phyloP scores from a whole-genome alignment of 2,797 vertebrate species.

The Leptoclinus maculatus region DNA sequence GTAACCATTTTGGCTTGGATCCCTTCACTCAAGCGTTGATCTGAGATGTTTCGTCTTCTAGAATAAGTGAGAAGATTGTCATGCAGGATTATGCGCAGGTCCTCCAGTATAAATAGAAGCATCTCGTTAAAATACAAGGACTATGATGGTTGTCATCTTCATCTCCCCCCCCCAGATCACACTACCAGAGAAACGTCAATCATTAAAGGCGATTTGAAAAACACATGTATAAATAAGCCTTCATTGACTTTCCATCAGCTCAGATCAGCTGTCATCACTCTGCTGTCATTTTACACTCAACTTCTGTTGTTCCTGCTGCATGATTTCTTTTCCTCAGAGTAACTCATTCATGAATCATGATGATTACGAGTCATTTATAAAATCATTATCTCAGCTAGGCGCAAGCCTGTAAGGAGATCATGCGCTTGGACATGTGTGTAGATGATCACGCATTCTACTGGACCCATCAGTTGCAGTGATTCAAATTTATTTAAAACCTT shows the following conservation, averaged over 20 bases:
- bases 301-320: conserved; percentile 7
- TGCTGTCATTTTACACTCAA: conserved; percentile 11
- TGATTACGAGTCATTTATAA: conserved; percentile 28
- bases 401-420: not conserved
- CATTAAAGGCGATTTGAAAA: conserved; percentile 33
- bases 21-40: not conserved
- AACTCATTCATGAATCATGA: conserved; percentile 13
- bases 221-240: conserved; percentile 39
- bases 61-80: not conserved
- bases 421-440: not conserved
- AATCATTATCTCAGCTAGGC: conserved; percentile 11
- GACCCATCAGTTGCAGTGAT: not conserved
- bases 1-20: not conserved
- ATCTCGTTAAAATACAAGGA: conserved; percentile 39
- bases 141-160: conserved; percentile 25
- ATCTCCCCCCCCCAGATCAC: conserved; percentile 23
- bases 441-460: not conserved
- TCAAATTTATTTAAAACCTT: too few relatives aligned
- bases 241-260: conserved; percentile 47
- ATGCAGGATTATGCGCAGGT: not conserved
- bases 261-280: conserved; percentile 48
- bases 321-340: not conserved
- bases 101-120: conserved; percentile 37
- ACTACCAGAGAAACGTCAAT: conserved; percentile 41
- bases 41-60: not conserved